Conservation (phyloP, 2,113 vertebrate species). For the Isurus oxyrinchus region DNA sequence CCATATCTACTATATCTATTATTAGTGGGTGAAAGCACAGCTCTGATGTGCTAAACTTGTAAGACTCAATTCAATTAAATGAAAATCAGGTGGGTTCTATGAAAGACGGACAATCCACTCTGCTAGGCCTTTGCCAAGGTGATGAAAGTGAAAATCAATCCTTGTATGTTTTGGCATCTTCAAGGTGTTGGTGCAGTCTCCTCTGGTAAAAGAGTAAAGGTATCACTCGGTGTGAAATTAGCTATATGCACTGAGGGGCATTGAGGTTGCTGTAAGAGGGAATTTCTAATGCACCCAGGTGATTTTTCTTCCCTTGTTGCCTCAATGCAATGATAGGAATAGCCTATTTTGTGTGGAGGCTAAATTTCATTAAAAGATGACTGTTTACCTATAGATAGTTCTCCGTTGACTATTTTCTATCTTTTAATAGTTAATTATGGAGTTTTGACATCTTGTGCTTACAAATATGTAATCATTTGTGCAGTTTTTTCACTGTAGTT, state of each 20-base stretch:
- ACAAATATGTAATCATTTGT: not conserved
- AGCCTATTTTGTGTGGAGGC: not conserved
- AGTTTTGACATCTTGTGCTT: not conserved
- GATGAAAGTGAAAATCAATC: not conserved
- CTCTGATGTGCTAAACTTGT: not conserved
- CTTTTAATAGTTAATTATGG: not conserved
- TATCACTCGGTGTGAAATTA: not conserved
- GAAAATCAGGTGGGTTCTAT: not conserved
- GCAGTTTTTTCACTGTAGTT: not conserved
- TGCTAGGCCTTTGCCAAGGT: not conserved
- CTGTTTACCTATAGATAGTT: not conserved
- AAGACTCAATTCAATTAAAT: not conserved
- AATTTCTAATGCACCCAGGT: not conserved
- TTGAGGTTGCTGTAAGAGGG: not conserved
- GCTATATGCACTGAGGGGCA: not conserved
- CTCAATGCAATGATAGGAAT: not conserved
- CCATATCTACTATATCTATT: not conserved
- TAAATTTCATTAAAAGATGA: not conserved
- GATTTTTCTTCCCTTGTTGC: not conserved
- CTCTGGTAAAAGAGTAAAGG: not conserved
- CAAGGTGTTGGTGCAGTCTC: not conserved
- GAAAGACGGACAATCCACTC: not conserved
- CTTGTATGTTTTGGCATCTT: not conserved
- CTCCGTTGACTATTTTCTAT: not conserved
- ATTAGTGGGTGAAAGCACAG: not conserved